These are phyloP conservation scores for Vanacampus margaritifer DNA, from an alignment of 2,113 vertebrate genomes.

Conservation along the genomic window DNA sequence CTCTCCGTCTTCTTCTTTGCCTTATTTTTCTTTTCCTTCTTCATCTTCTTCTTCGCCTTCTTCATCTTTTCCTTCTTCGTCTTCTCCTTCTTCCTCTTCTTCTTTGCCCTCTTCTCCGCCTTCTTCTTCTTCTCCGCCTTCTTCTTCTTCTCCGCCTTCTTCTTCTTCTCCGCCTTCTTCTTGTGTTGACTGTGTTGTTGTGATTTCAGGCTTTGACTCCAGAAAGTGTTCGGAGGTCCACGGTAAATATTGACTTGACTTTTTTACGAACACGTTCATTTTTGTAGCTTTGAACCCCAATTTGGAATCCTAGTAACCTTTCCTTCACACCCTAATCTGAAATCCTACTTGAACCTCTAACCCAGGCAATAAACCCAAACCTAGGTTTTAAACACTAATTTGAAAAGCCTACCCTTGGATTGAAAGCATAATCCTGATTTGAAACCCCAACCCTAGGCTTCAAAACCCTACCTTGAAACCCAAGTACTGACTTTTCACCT, in stretches of 20 bases:
- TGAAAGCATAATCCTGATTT: background rate
- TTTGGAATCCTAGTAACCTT: background rate
- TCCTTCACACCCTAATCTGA: background rate
- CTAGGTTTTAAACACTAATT: too few species aligned
- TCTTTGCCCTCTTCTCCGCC: too few species aligned
- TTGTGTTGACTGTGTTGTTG: constrained; percentile 58
- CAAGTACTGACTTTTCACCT: too few species aligned
- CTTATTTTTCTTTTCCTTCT: too few species aligned
- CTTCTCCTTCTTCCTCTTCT: constrained; percentile 1
- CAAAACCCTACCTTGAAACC: too few species aligned
- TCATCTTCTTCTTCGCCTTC: constrained; percentile 5
- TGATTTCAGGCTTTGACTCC: constrained; percentile 70
- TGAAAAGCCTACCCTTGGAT: too few species aligned
- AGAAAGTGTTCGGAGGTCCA: constrained; percentile 58
- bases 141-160: background rate
- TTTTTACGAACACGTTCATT: background rate
- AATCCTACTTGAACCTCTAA: background rate
- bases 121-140: too few species aligned
- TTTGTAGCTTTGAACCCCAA: background rate
- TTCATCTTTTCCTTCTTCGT: background rate
- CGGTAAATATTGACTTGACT: constrained; percentile 55
- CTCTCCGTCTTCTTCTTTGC: too few species aligned
- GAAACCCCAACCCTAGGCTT: background rate
- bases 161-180: constrained; percentile 8
- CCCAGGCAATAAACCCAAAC: background rate